A percentile compares a stretch with the other conserved stretches of the same genome.
Conservation (phyloP, 2,797 vertebrate species). For the Malacoraja senta region DNA sequence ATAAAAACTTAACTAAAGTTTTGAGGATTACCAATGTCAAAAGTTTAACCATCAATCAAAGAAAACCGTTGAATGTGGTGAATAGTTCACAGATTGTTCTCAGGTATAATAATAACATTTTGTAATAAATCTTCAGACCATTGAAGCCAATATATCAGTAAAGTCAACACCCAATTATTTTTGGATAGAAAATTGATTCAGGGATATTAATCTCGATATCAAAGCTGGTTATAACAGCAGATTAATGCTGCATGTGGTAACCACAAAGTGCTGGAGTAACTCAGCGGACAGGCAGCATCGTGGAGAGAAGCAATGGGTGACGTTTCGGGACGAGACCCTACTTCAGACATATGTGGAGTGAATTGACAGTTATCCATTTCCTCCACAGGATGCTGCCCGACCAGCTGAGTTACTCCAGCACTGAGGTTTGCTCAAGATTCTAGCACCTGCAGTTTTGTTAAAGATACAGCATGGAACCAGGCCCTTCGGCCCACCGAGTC, state of each 20-base stretch:
- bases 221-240: neutral
- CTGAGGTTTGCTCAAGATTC: no score
- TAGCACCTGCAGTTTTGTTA: no score
- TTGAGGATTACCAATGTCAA: neutral
- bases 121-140: neutral
- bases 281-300: no score
- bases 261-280: no score
- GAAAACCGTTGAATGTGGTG: neutral
- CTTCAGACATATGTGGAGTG: no score
- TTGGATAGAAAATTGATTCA: neutral
- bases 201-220: neutral
- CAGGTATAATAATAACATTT: neutral
- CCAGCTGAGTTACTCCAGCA: no score
- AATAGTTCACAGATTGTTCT: neutral
- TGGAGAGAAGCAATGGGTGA: no score
- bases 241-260: neutral
- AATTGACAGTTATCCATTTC: no score
- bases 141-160: neutral
- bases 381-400: no score
- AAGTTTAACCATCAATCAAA: neutral
- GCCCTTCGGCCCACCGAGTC: no score
- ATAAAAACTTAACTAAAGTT: neutral
- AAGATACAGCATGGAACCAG: no score
- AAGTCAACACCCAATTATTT: neutral
- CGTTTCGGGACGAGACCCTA: no score